Evolutionary conservation across 2,888 invertebrate genomes (phyloP), one percentile per base, ranked within the genome.

Genomic region (Endomychus coccineus): DNA sequence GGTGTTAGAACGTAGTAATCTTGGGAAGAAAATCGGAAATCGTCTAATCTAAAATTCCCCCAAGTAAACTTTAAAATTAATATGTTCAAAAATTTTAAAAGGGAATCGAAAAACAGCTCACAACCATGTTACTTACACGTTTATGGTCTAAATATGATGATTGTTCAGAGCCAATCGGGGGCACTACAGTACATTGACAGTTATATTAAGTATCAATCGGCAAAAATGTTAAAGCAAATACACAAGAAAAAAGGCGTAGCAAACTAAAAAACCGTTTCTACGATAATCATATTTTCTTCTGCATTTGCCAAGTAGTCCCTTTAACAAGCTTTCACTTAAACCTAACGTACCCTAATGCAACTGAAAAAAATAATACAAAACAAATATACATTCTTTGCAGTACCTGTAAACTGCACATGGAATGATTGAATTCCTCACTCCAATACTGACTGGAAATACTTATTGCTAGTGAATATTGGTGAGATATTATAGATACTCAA

Each of bases 391-490:
- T 31, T 30, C 35, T 38, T 45, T 37, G 50, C 48, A 51, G 50
- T 44, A 43, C 42, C 43, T 44, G 46, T 48, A 37, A 44, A 40
- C 48, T 49, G 45, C 48, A 45, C 51, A 56, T 62, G 64, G 64
- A 65, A 65, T 65, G 64, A 62, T 59, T 54, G 45, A 58, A 58
- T 59, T 60, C 54, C 54, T 64, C 63, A 63, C 63, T 62, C 62
- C 64, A 67, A 68, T 68, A 68, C 67, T 68, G 67, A 67, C 66
- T 63, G 61, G 63, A 57, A 66, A 67, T 67, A 67, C 66, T 68
- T 68, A 68, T 68, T 68, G 68, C 68, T 68, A 66, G 58, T 60
- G 67, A 68, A 67, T 66, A 61, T 61, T 62, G 58, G 57, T 60
- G 55, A 59, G 53, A 55, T 51, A 46, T 40, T 39, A 11, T 45